Conservation (phyloP, 2,797 vertebrate genomes). For the Leucoraja ocellata region DNA sequence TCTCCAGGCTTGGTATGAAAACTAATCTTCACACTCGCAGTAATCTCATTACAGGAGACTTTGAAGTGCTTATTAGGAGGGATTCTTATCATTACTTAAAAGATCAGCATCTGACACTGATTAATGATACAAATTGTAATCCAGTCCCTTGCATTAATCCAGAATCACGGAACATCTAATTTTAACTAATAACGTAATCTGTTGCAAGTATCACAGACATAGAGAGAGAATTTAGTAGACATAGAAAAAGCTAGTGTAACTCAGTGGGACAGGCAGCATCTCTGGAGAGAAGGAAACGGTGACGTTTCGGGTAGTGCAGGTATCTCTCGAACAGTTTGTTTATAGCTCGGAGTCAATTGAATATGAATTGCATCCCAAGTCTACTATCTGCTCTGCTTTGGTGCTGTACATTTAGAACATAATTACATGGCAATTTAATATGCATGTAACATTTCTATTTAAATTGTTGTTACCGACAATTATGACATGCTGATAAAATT, state of each 20-base stretch:
- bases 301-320: neutral
- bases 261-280: no score
- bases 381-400: neutral
- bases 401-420: neutral
- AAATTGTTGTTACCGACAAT: neutral
- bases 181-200: slow-evolving; percentile 35
- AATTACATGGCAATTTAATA: neutral
- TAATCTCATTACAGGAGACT: neutral
- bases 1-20: neutral
- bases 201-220: slow-evolving; percentile 35
- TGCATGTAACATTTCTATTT: neutral
- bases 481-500: neutral
- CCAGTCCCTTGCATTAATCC: neutral
- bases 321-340: slow-evolving; percentile 41
- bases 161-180: slow-evolving; percentile 35
- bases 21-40: neutral
- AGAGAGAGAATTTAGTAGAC: slow-evolving; percentile 38
- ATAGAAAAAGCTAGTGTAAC: no score
- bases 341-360: slow-evolving; percentile 37
- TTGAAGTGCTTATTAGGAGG: neutral
- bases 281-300: no score
- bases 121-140: slow-evolving; percentile 25
- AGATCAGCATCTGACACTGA: slow-evolving; percentile 13
- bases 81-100: neutral
- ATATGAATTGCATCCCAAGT: neutral